Evolutionary conservation across 2,113 vertebrate genomes (phyloP).

Genomic region (Pao palembangensis): DNA sequence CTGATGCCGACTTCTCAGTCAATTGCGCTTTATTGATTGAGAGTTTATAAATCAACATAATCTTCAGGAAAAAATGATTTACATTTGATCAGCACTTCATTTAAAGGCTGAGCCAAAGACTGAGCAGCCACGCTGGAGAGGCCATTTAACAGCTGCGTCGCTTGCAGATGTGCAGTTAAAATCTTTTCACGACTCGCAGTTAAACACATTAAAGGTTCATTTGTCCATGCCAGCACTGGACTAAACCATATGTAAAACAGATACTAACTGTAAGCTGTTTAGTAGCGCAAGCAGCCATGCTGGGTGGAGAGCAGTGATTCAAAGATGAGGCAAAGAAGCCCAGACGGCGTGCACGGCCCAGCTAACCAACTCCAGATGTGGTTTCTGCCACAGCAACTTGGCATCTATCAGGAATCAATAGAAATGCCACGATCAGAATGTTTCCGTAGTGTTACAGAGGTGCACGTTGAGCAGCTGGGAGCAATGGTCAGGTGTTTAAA

Average conservation of each 20-base stretch:
- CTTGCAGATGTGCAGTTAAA: constrained; percentile 37
- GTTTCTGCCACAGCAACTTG: constrained; percentile 5
- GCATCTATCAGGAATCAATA: constrained; percentile 22
- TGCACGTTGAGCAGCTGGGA: constrained; percentile 30
- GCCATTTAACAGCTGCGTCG: constrained; percentile 46
- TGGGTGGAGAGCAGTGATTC: no score
- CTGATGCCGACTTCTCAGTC: constrained; percentile 65
- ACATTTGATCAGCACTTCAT: constrained; percentile 50
- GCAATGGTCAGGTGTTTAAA: constrained; percentile 44
- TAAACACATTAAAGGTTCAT: background rate
- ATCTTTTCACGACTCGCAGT: constrained; percentile 15
- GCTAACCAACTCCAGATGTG: no score
- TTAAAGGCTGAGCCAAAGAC: constrained; percentile 51
- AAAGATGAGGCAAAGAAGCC: no score
- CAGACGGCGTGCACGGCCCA: no score
- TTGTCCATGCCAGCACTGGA: background rate
- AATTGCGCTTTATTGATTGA: constrained; percentile 68
- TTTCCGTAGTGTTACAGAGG: constrained; percentile 25
- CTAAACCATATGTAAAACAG: background rate
- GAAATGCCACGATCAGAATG: no score
- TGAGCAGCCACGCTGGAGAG: constrained; percentile 42
- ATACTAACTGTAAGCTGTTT: constrained; percentile 33
- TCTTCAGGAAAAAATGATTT: constrained; percentile 41
- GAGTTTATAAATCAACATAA: constrained; percentile 66
- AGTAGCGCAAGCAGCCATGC: constrained; percentile 43